Conservation (phyloP, 2,888 invertebrate species). For the Dascillus cervinus region DNA sequence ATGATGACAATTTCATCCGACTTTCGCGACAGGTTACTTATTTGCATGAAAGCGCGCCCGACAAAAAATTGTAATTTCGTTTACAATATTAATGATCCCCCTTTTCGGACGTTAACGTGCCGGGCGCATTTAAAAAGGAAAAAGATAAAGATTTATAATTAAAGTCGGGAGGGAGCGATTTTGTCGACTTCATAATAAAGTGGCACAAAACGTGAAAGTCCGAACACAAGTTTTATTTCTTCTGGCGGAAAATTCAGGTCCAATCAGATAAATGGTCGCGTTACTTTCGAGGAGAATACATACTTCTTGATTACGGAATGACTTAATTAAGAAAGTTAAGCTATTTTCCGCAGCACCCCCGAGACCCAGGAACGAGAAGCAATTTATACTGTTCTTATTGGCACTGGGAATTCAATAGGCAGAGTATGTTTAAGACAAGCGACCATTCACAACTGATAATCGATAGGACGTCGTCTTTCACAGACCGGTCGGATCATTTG, state of each 20-base stretch:
- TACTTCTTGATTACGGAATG: conserved; percentile 19
- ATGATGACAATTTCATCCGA: conserved; percentile 13
- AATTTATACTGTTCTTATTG: conserved; percentile 18
- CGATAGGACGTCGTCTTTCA: conserved; percentile 12
- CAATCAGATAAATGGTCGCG: conserved; percentile 18
- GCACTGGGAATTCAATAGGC: conserved; percentile 10
- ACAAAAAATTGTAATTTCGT: too few relatives aligned
- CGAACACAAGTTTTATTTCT: too few relatives aligned
- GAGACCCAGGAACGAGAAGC: conserved; percentile 15
- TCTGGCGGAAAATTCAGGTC: too few relatives aligned
- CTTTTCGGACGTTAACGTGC: too few relatives aligned
- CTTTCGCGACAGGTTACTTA: conserved; percentile 1
- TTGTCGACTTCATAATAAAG: too few relatives aligned
- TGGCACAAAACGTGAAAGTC: too few relatives aligned
- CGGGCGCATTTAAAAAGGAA: too few relatives aligned
- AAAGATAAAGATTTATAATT: too few relatives aligned
- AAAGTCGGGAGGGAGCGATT: too few relatives aligned
- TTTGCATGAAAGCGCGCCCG: background rate
- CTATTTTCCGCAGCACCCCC: conserved; percentile 14
- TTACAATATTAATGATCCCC: too few relatives aligned
- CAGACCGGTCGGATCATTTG: conserved; percentile 14
- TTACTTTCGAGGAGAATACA: conserved; percentile 15
- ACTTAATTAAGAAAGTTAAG: conserved; percentile 22
- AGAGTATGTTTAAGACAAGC: conserved; percentile 10
- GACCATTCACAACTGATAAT: conserved; percentile 13